Base-by-base conservation (phyloP, 2,888 invertebrate species). In the Polydrusus pterygomalis region DNA sequence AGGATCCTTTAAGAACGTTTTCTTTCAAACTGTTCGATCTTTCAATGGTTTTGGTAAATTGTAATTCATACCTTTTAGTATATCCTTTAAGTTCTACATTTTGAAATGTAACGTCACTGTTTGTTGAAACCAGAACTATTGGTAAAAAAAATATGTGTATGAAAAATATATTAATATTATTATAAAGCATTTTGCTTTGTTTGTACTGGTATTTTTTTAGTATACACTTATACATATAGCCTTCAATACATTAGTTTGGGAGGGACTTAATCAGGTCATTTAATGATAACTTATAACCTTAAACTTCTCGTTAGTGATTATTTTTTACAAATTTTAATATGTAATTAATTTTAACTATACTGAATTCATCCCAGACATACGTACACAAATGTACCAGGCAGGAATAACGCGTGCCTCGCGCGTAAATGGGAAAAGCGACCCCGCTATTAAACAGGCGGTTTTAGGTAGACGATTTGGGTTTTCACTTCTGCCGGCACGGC, bases 71-170 rank as follows among this genome's bases (percentile, higher is more conserved):
- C n/a, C n/a, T n/a, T n/a, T 82, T 73, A 70, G 79, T 81, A 40
- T 80, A 83, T 11, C 82, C 82, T 18, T 77, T 72, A 60, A 83
- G 77, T 2, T 80, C 80, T 2, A 83, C 83, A 80, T 84, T 80
- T 74, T 81, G 79, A 40, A 84, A 84, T 13, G 83, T 81, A 11
- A 80, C 74, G 34, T 79, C 77, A 17, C 20, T 47, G 0, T 13
- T 38, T 17, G 60, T n/a, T 13, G 45, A 49, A 7, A 40, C 18
- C 18, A 38, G 13, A 10, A 8, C 47, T 15, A 56, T 25, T 13
- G 49, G 34, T 13, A n/a, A n/a, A n/a, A n/a, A n/a, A n/a, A n/a
- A n/a, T n/a, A n/a, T n/a, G n/a, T n/a, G n/a, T n/a, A n/a, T 40
- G 13, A 40, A 51, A 43, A n/a, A n/a, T n/a, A n/a, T n/a, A n/a